A percentile compares a stretch with the other conserved stretches of the same genome.
phyloP scores from a whole-genome alignment of 2,113 vertebrate species.

The Oncorhynchus mykiss region DNA sequence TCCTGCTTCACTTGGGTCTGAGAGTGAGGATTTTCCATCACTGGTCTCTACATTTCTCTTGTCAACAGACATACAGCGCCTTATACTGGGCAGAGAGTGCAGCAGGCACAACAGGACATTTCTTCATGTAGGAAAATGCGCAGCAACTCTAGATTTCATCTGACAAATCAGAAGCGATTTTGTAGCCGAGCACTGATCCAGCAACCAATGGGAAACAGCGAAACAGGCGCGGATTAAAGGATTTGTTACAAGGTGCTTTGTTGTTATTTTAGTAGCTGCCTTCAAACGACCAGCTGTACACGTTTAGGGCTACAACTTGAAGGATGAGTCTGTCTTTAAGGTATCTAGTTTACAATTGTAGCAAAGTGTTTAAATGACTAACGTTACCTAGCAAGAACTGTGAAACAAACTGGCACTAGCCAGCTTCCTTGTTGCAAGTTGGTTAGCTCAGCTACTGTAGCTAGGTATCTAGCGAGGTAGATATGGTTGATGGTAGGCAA shows the following conservation, averaged over 20 bases:
- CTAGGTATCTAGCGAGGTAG: too few relatives aligned
- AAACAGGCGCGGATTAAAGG: slow-evolving; percentile 44
- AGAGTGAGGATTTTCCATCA: neutral
- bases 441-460: too few relatives aligned
- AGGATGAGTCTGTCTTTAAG: slow-evolving; percentile 67
- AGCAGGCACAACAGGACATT: neutral
- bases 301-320: neutral
- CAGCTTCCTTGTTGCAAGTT: neutral
- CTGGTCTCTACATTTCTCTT: too few relatives aligned
- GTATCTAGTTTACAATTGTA: slow-evolving; percentile 39
- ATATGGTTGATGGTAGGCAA: too few relatives aligned
- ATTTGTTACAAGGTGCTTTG: slow-evolving; percentile 20
- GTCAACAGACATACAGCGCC: too few relatives aligned
- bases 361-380: neutral
- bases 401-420: neutral
- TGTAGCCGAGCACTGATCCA: slow-evolving; percentile 20
- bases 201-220: slow-evolving; percentile 40
- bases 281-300: neutral
- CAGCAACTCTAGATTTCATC: neutral
- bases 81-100: too few relatives aligned
- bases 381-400: neutral
- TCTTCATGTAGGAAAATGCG: too few relatives aligned
- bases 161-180: slow-evolving; percentile 47
- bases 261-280: slow-evolving; percentile 2
- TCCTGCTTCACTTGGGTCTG: neutral